Percentiles rank a stretch among this genome's conserved stretches.
Evolutionary conservation across 2,797 vertebrate species (phyloP).

Genomic region (Australoheros facetus): DNA sequence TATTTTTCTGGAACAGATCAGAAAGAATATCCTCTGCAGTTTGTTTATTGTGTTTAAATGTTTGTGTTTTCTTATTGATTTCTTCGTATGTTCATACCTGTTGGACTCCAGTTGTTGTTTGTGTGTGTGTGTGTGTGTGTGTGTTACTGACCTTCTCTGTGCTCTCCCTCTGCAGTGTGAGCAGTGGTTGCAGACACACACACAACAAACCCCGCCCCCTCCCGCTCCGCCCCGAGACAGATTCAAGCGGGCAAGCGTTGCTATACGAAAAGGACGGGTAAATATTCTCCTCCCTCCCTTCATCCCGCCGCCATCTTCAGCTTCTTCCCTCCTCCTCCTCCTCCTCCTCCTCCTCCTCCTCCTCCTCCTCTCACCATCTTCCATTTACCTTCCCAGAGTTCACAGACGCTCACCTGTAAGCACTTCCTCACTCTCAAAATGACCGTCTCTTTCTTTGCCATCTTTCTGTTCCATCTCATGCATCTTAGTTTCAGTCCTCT

Average conservation of each 20-base stretch:
- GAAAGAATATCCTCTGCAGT: not conserved
- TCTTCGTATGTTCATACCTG: not conserved
- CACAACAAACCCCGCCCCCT: constrained; percentile 69
- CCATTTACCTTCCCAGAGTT: not conserved
- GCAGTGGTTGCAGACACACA: constrained; percentile 70
- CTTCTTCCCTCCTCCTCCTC: not conserved
- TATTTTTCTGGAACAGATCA: accelerated
- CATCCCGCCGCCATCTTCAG: not conserved
- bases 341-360: too few species aligned
- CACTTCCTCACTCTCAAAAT: not conserved
- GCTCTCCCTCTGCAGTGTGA: constrained; percentile 74
- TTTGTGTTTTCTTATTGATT: not conserved
- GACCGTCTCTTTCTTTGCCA: not conserved
- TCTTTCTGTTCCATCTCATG: not conserved
- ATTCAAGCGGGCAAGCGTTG: constrained; percentile 49
- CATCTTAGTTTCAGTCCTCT: not conserved
- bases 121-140: constrained; percentile 5
- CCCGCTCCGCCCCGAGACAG: constrained; percentile 50
- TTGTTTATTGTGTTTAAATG: not conserved
- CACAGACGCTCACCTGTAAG: not conserved
- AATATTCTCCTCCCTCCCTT: constrained; percentile 64
- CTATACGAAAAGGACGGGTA: constrained; percentile 68
- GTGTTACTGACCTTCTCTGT: constrained; percentile 66
- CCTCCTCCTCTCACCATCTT: not conserved
- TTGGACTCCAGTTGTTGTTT: not conserved